Percentiles rank a stretch among this genome's conserved stretches.
Evolutionary conservation across 2,888 invertebrate genomes (phyloP).

Genomic region (Conistra vaccinii): DNA sequence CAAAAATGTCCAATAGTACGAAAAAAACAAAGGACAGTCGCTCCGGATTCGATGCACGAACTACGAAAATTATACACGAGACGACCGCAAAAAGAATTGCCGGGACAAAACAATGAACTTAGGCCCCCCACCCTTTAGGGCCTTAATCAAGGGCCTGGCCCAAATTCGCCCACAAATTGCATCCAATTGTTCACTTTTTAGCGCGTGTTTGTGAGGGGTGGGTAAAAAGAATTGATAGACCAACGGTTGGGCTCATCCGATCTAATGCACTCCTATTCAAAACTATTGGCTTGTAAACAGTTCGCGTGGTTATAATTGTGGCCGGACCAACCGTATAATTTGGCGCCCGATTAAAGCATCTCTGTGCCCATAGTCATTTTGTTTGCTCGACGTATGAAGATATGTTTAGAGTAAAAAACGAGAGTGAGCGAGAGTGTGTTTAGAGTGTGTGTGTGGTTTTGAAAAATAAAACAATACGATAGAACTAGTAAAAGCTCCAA

Average conservation of each 20-base stretch:
- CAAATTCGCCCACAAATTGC: constrained; percentile 90
- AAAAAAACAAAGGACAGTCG: constrained; percentile 70
- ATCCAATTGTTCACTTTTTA: constrained; percentile 91
- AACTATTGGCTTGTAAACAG: constrained; percentile 84
- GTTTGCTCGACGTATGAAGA: constrained; percentile 11
- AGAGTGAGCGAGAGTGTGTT: no score
- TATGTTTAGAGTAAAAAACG: background rate
- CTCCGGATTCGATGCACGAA: constrained; percentile 80
- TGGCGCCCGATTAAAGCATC: constrained; percentile 69
- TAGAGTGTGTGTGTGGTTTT: no score
- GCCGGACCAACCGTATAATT: constrained; percentile 76
- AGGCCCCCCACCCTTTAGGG: constrained; percentile 78
- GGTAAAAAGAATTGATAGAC: constrained; percentile 80
- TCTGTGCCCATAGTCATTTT: constrained; percentile 38
- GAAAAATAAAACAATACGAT: background rate
- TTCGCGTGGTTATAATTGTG: constrained; percentile 77
- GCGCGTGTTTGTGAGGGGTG: constrained; percentile 81
- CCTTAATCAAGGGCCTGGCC: constrained; percentile 88
- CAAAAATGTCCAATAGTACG: constrained; percentile 29
- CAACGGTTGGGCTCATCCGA: constrained; percentile 77
- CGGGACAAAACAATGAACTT: constrained; percentile 85
- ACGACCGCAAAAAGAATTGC: constrained; percentile 78
- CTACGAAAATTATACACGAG: constrained; percentile 79
- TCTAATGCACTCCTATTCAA: constrained; percentile 82
- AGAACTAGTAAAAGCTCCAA: background rate